Percentiles rank a stretch among this genome's conserved stretches.
Conservation (phyloP, 2,797 vertebrate species). For the Carcharodon carcharias region DNA sequence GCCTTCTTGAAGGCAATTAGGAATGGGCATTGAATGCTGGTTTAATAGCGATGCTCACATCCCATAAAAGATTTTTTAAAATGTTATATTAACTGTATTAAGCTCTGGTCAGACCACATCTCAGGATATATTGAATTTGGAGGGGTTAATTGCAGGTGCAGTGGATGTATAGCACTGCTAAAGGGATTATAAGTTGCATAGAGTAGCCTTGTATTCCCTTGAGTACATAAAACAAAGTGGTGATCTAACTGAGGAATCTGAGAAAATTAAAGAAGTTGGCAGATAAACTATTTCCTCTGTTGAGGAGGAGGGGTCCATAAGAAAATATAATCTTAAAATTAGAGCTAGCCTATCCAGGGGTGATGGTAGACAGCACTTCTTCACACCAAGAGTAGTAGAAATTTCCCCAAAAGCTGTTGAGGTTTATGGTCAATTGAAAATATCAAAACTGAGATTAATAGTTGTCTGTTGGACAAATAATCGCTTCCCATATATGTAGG, state of each 20-base stretch:
- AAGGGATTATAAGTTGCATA: not conserved
- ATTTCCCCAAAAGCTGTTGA: too few species aligned
- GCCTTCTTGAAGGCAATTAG: too few species aligned
- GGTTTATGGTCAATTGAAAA: too few species aligned
- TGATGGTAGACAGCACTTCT: too few species aligned
- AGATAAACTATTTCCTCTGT: not conserved
- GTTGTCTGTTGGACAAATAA: not conserved
- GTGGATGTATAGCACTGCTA: not conserved
- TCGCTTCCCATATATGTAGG: not conserved
- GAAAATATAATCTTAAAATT: not conserved
- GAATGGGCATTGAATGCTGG: too few species aligned
- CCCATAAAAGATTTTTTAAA: too few species aligned
- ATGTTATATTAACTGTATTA: not conserved
- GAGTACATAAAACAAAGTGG: not conserved
- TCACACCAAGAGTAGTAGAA: too few species aligned
- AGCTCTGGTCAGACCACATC: not conserved
- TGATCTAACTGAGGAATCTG: not conserved
- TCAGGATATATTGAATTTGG: not conserved
- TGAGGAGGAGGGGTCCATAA: not conserved
- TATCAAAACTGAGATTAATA: too few species aligned
- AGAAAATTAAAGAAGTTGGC: not conserved
- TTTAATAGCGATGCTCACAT: too few species aligned
- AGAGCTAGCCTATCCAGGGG: too few species aligned
- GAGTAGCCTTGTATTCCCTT: not conserved
- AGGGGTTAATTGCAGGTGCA: not conserved